These are phyloP conservation scores for Uloborus plumipes DNA, from an alignment of 2,888 invertebrate species.

Conservation along the genomic window DNA sequence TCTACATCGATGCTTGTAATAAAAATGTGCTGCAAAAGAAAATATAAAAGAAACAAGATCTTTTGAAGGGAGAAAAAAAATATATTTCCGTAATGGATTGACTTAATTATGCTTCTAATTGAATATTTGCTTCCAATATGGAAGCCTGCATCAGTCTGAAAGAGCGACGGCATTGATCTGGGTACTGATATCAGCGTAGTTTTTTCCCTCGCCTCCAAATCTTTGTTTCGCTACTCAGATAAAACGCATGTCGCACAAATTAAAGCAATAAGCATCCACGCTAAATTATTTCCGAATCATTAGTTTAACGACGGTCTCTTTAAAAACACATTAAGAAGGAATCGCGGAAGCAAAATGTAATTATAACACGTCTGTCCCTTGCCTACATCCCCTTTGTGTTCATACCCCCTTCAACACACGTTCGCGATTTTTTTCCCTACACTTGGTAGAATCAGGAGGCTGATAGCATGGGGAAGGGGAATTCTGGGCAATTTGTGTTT, in stretches of 20 bases:
- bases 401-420: background rate
- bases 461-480: background rate
- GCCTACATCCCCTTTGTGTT: constrained; percentile 9
- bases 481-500: background rate
- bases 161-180: constrained; percentile 23
- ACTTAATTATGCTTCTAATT: constrained; percentile 55
- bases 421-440: background rate
- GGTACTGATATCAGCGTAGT: background rate
- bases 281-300: constrained; percentile 62
- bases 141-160: background rate
- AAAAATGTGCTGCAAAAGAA: background rate
- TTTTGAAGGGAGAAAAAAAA: constrained; percentile 2
- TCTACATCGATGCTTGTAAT: no score
- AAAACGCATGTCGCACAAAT: constrained; percentile 58
- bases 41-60: background rate
- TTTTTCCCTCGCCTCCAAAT: constrained; percentile 5
- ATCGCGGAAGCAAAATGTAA: constrained; percentile 49
- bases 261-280: constrained; percentile 56
- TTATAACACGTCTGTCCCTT: constrained; percentile 50
- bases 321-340: constrained; percentile 58
- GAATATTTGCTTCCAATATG: constrained; percentile 33
- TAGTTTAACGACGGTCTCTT: constrained; percentile 58
- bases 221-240: constrained; percentile 25
- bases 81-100: constrained; percentile 37
- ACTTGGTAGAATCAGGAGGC: background rate